Conservation (phyloP, 1,140 invertebrate genomes). For the Drosophila rhopaloa region DNA sequence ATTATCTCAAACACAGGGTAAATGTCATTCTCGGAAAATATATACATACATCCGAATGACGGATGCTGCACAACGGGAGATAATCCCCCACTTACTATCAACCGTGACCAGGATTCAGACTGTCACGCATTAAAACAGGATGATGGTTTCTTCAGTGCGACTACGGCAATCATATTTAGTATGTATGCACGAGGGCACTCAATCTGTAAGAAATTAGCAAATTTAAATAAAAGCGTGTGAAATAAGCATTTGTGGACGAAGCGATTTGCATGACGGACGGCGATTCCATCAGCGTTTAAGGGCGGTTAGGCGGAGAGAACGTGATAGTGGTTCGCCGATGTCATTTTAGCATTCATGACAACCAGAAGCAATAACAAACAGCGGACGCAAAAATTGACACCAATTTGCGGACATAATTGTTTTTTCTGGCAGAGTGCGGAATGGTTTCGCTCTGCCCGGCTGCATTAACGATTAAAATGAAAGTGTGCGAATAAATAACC, state of each 20-base stretch:
- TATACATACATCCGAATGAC: not conserved
- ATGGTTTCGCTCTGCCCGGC: not conserved
- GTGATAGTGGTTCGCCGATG: constrained; percentile 25
- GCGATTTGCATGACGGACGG: constrained; percentile 50
- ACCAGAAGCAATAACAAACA: constrained; percentile 23
- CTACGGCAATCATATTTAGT: too few species aligned
- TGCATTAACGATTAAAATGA: constrained; percentile 49
- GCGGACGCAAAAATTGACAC: constrained; percentile 56
- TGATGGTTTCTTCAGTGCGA: too few species aligned
- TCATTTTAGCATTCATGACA: constrained; percentile 61
- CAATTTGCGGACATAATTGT: constrained; percentile 69
- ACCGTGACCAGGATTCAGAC: not conserved
- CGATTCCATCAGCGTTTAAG: constrained; percentile 19
- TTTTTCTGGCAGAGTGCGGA: constrained; percentile 17
- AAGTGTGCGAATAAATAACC: constrained; percentile 59
- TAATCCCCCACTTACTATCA: not conserved
- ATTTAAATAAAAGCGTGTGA: constrained; percentile 69
- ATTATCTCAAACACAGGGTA: too few species aligned
- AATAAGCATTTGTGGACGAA: constrained; percentile 51
- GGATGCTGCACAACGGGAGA: not conserved
- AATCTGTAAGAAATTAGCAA: constrained; percentile 65
- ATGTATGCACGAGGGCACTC: too few species aligned
- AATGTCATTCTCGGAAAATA: not conserved
- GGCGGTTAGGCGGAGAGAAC: not conserved
- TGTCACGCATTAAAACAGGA: not conserved